Conservation (phyloP, 2,888 invertebrate genomes). For the Zaprionus bogoriensis region DNA sequence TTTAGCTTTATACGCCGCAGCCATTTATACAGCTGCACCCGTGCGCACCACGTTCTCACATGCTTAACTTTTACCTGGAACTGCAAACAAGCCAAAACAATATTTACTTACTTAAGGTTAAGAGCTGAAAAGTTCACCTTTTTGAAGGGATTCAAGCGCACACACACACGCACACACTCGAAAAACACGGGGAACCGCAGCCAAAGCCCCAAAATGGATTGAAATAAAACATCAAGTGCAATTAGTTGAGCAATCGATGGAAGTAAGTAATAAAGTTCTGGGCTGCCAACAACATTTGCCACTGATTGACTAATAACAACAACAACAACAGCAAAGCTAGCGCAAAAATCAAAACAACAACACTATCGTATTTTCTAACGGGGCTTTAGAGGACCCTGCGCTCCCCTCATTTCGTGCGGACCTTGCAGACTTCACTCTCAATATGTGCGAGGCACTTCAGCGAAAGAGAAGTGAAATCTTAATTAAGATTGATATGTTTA, state of each 20-base stretch:
- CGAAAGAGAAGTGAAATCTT: conserved; percentile 73
- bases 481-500: conserved; percentile 81
- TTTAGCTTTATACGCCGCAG: too few species aligned
- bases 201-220: conserved; percentile 20
- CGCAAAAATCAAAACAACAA: conserved; percentile 37
- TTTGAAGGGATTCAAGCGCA: conserved; percentile 9
- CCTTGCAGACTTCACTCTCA: conserved; percentile 23
- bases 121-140: conserved; percentile 18
- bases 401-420: neutral
- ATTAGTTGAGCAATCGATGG: conserved; percentile 62
- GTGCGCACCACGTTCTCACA: conserved; percentile 8
- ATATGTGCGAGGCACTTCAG: conserved; percentile 50
- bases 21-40: too few species aligned
- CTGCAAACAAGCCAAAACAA: conserved; percentile 11
- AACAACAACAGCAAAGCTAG: conserved; percentile 17
- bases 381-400: conserved; percentile 19
- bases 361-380: conserved; percentile 28
- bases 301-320: conserved; percentile 45
- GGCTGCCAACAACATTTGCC: conserved; percentile 54
- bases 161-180: neutral
- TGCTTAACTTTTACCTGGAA: conserved; percentile 11
- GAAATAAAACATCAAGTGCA: conserved; percentile 62
- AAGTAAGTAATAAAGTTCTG: conserved; percentile 59
- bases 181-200: neutral
- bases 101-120: conserved; percentile 26